Evolutionary conservation across 1,140 invertebrate species (phyloP), one percentile per base, ranked within the genome.

Genomic region (Drosophila insularis): DNA sequence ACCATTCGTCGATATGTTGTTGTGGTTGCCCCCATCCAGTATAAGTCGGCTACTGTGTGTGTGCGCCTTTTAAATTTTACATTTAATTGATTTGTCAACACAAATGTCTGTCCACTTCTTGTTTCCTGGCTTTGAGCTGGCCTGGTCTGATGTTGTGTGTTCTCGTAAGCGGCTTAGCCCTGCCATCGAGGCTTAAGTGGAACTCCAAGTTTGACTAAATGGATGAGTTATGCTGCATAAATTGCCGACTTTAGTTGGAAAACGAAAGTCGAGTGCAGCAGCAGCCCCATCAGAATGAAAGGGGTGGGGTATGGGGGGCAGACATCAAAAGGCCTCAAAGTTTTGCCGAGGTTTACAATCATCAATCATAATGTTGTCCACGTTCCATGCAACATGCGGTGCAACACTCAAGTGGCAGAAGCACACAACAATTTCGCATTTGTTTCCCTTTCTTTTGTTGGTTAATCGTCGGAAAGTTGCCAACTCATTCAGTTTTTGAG

Each of bases 1-100:
- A 43, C 40, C 0, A 11, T 2, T 46, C 7, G 2, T 50, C 43
- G 43, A 50, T 50, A 50, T 50, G 43, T 50, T 50, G 43, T 19
- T 46, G 6, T 19, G n/a, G 55, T 21, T 63, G 54, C 17, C 50
- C 14, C 23, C 31, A 50, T 17, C 13, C 14, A 39, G 10, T 35
- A 11, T 35, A 4, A 35, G 67, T 43, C 35, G 43, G 84, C 84
- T 82, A 89, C 82, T 89, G 84, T 81, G 23, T 67, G 70, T 67
- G 70, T 72, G 67, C 69, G 71, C 77, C 80, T 84, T 74, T 89
- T 58, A 89, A 89, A 89, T 89, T 80, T 80, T 13, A 39, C 74
- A 89, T 89, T 89, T 89, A 89, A 89, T 89, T 89, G 84, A 89
- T 89, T 89, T 89, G 84, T 89, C 84, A 89, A 89, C 84, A 89